These are phyloP conservation scores for Poecile atricapillus DNA, from an alignment of 2,113 vertebrate species.

Conservation along the genomic window DNA sequence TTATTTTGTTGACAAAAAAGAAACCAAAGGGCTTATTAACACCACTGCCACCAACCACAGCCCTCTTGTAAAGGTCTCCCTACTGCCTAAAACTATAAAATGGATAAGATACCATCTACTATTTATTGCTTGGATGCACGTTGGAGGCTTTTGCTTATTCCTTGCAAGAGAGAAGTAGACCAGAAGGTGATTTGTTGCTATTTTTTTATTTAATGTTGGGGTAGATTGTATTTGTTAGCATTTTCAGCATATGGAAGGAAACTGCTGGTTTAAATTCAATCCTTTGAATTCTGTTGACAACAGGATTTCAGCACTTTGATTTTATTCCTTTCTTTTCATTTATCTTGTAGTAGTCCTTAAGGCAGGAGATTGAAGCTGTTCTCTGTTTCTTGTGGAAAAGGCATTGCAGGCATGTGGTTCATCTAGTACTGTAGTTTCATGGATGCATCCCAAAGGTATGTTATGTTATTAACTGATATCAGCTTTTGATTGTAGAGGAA, in stretches of 20 bases:
- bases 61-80: neutral
- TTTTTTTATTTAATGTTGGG: rapidly evolving
- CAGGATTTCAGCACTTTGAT: neutral
- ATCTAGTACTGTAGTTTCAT: neutral
- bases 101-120: neutral
- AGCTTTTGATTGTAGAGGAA: neutral
- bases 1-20: neutral
- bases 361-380: neutral
- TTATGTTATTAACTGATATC: neutral
- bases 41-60: neutral
- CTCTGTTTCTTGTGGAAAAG: neutral
- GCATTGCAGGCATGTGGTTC: neutral
- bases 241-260: neutral
- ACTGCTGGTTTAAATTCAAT: neutral
- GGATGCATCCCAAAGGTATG: neutral
- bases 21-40: neutral
- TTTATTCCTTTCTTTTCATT: neutral
- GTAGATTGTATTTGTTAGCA: neutral
- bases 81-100: neutral
- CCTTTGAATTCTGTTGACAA: neutral
- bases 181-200: neutral
- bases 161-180: rapidly evolving
- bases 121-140: neutral
- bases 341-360: neutral
- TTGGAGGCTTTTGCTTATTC: rapidly evolving